phyloP scores from a whole-genome alignment of 1,140 invertebrate species.

The Asbolus verrucosus region DNA sequence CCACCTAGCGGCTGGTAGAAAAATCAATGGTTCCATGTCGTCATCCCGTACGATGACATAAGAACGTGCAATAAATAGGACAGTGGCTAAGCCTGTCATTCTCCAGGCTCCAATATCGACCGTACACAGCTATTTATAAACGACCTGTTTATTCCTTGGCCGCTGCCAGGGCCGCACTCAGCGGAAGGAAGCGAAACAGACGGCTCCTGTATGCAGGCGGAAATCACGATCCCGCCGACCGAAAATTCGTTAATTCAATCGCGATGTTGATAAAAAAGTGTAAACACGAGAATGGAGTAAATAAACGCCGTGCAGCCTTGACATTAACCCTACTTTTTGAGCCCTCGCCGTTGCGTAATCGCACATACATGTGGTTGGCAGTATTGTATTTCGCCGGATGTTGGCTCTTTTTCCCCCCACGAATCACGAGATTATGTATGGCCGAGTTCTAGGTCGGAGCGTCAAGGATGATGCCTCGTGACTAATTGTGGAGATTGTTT shows the following conservation, averaged over 20 bases:
- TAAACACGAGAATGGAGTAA: slow-evolving; percentile 11
- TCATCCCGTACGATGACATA: slow-evolving; percentile 23
- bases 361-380: slow-evolving; percentile 21
- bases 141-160: slow-evolving; percentile 50
- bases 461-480: slow-evolving; percentile 17
- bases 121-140: slow-evolving; percentile 45
- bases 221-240: slow-evolving; percentile 9
- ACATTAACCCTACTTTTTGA: slow-evolving; percentile 33
- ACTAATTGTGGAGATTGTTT: slow-evolving; percentile 4
- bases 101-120: slow-evolving; percentile 46
- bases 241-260: slow-evolving; percentile 22
- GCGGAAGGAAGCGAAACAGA: slow-evolving; percentile 34
- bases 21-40: slow-evolving; percentile 9
- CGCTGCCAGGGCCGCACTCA: slow-evolving; percentile 42
- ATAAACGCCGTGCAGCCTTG: slow-evolving; percentile 16
- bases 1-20: slow-evolving; percentile 22
- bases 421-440: background rate
- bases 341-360: slow-evolving; percentile 22
- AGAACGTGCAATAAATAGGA: slow-evolving; percentile 46
- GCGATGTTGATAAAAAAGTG: slow-evolving; percentile 18
- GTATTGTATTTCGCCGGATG: slow-evolving; percentile 33
- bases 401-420: background rate
- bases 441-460: slow-evolving; percentile 9
- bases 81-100: slow-evolving; percentile 47
- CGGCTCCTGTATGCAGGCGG: slow-evolving; percentile 4